Percentiles rank a stretch among this genome's conserved stretches.
Conservation (phyloP, 2,113 vertebrate genomes). For the Pontoporia blainvillei region DNA sequence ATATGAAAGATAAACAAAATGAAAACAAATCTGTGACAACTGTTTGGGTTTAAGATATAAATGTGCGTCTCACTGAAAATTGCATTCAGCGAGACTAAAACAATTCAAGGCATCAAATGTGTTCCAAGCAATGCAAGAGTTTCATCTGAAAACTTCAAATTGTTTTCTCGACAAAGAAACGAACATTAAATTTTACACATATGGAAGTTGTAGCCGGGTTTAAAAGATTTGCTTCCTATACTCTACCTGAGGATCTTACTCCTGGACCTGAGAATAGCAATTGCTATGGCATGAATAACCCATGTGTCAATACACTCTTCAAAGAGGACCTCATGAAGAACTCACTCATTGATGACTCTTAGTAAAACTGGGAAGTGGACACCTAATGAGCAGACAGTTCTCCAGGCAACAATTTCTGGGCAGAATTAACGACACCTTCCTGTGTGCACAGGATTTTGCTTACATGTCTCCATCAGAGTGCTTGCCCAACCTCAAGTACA, state of each 20-base stretch:
- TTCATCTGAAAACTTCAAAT: neutral
- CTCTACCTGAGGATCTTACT: neutral
- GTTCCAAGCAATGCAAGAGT: neutral
- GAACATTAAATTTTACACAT: neutral
- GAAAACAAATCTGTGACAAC: neutral
- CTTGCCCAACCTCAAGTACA: neutral
- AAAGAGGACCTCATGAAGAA: neutral
- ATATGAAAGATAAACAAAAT: constrained; percentile 41
- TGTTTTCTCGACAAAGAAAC: neutral
- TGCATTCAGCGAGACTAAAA: neutral
- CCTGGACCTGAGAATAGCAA: neutral
- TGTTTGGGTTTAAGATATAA: neutral
- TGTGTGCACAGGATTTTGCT: neutral
- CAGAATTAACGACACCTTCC: neutral
- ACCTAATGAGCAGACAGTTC: neutral
- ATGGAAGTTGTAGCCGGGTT: neutral
- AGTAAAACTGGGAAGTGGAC: neutral
- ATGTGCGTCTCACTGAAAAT: neutral
- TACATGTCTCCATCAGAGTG: neutral
- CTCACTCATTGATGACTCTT: neutral
- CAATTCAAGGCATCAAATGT: neutral
- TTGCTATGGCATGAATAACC: too few relatives aligned
- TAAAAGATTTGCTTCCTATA: neutral
- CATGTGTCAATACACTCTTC: neutral
- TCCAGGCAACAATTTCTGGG: neutral